Conservation (phyloP, 1,140 invertebrate genomes). For the Aphaenogaster floridana region DNA sequence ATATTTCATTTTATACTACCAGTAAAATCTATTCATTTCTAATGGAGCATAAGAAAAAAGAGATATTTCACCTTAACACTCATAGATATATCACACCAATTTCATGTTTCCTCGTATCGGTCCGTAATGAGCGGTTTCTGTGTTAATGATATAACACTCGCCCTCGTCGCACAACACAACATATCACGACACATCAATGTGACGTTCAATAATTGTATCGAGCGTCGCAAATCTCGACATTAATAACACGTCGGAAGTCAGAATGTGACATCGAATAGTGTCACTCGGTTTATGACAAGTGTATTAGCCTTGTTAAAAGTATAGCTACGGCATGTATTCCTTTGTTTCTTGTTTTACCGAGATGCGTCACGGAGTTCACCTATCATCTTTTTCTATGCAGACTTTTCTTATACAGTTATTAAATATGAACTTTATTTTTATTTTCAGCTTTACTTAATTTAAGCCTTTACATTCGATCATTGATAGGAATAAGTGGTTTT, state of each 20-base stretch:
- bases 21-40: conserved; percentile 2
- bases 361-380: neutral
- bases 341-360: conserved; percentile 72
- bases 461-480: neutral
- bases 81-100: neutral
- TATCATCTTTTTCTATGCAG: neutral
- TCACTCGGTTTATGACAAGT: conserved; percentile 76
- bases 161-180: conserved; percentile 38
- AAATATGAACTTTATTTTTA: neutral
- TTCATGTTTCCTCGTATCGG: neutral
- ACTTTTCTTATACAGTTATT: neutral
- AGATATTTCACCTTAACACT: neutral
- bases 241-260: conserved; percentile 80
- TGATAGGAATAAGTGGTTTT: neutral
- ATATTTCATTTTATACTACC: neutral
- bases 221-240: conserved; percentile 80
- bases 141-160: conserved; percentile 15
- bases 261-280: conserved; percentile 72
- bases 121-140: conserved; percentile 65
- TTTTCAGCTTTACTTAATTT: neutral
- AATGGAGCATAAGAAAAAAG: neutral
- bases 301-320: conserved; percentile 85
- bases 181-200: conserved; percentile 75
- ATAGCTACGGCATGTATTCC: conserved; percentile 75
- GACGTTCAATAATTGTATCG: conserved; percentile 84